Conservation (phyloP, 2,797 vertebrate species). For the Antrozous pallidus region DNA sequence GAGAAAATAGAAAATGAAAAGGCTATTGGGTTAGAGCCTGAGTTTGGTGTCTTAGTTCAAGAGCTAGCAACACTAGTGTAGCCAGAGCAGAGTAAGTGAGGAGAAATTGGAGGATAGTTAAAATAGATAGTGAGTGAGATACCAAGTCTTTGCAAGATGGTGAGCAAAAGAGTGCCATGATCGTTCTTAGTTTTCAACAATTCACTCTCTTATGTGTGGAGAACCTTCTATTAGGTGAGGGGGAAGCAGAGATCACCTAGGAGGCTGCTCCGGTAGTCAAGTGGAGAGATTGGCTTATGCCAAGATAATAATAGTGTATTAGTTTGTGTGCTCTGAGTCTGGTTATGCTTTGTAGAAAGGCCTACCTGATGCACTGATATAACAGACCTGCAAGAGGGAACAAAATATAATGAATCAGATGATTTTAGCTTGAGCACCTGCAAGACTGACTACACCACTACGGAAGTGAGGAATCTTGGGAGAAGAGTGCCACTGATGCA, state of each 20-base stretch:
- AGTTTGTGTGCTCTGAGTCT: background rate
- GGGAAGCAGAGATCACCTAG: background rate
- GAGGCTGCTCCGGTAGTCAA: background rate
- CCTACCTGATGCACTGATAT: background rate
- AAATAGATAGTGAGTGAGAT: background rate
- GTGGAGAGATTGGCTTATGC: background rate
- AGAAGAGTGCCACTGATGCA: background rate
- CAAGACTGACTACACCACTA: background rate
- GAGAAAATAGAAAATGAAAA: background rate
- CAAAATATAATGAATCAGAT: background rate
- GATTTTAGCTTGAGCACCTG: background rate
- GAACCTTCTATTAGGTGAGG: background rate
- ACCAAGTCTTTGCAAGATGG: background rate
- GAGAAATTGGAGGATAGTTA: background rate
- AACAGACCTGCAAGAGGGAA: background rate
- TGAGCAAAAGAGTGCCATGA: background rate
- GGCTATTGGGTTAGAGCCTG: rapidly evolving
- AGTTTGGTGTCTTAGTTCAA: background rate
- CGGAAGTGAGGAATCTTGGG: background rate
- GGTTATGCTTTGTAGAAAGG: background rate
- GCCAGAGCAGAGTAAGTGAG: background rate
- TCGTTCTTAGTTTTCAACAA: background rate
- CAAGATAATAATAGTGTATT: background rate
- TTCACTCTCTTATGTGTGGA: background rate
- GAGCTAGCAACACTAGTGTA: background rate